Percentiles rank a stretch among this genome's conserved stretches.
Conservation (phyloP, 2,797 vertebrate species). For the Rhinogobio ventralis region DNA sequence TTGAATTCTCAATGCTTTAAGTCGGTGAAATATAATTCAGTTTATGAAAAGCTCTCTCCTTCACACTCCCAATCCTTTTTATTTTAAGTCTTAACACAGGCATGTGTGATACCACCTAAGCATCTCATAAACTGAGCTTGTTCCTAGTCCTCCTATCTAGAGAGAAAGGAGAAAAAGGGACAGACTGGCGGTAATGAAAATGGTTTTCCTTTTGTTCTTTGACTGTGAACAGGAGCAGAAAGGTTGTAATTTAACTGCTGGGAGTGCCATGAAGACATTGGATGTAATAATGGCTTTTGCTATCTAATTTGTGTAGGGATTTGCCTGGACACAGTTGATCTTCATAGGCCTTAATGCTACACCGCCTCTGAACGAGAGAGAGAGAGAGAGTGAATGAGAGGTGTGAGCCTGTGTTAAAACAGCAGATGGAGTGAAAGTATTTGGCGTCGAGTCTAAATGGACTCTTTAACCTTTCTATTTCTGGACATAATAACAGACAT, state of each 20-base stretch:
- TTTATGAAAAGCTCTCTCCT: constrained; percentile 32
- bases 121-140: constrained; percentile 62
- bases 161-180: constrained; percentile 29
- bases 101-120: constrained; percentile 54
- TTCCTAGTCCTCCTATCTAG: constrained; percentile 43
- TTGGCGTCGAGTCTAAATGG: not conserved
- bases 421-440: constrained; percentile 29
- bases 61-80: constrained; percentile 13
- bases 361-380: constrained; percentile 52
- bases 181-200: constrained; percentile 59
- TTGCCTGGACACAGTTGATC: constrained; percentile 62
- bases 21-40: constrained; percentile 51
- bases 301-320: constrained; percentile 73
- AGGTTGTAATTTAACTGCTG: constrained; percentile 71
- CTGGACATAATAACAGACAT: not conserved
- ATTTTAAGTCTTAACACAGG: constrained; percentile 62
- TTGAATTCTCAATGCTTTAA: constrained; percentile 64
- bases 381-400: constrained; percentile 21
- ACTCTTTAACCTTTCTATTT: constrained; percentile 25
- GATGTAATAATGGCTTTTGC: constrained; percentile 72
- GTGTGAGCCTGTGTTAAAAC: constrained; percentile 24
- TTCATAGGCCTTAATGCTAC: constrained; percentile 67
- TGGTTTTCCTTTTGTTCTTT: constrained; percentile 64
- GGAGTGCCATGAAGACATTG: constrained; percentile 63
- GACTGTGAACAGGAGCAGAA: constrained; percentile 58